Conservation (phyloP, 2,797 vertebrate genomes). For the Coranthus polyacanthus region DNA sequence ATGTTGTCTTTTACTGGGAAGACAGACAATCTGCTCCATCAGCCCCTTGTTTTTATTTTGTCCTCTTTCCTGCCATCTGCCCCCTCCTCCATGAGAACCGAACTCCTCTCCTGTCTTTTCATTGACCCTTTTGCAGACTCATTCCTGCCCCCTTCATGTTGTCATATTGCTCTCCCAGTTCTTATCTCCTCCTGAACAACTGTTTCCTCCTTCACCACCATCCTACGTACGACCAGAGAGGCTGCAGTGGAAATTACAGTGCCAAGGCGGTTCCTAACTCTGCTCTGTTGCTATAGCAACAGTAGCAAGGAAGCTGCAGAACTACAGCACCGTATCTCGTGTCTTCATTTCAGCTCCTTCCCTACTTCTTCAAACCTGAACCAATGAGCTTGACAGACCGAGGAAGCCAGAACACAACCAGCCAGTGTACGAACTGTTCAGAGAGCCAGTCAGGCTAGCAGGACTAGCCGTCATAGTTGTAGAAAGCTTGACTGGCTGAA, state of each 20-base stretch:
- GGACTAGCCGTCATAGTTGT: constrained; percentile 85
- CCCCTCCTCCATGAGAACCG: constrained; percentile 36
- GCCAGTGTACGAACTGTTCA: constrained; percentile 64
- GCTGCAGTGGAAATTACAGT: constrained; percentile 74
- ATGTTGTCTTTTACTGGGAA: constrained; percentile 41
- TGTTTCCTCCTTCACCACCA: constrained; percentile 49
- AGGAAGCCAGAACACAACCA: constrained; percentile 81
- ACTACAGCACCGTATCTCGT: constrained; percentile 31
- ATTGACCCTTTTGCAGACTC: constrained; percentile 27
- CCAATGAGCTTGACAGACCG: constrained; percentile 80
- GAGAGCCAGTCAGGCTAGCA: constrained; percentile 88
- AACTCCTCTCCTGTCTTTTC: constrained; percentile 35
- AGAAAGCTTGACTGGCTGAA: constrained; percentile 89
- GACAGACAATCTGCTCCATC: constrained; percentile 45
- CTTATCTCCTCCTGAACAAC: constrained; percentile 32
- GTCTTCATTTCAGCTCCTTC: constrained; percentile 37
- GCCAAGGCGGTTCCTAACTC: constrained; percentile 68
- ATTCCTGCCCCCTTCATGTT: constrained; percentile 7
- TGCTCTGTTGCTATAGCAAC: constrained; percentile 76
- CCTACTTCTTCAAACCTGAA: constrained; percentile 50
- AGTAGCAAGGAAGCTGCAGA: constrained; percentile 83
- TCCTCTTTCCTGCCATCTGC: constrained; percentile 17
- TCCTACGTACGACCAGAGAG: constrained; percentile 79
- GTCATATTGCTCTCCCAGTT: constrained; percentile 38
- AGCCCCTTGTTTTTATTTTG: constrained; percentile 44